Conservation (phyloP, 1,140 invertebrate species). For the Pectinophora gossypiella region DNA sequence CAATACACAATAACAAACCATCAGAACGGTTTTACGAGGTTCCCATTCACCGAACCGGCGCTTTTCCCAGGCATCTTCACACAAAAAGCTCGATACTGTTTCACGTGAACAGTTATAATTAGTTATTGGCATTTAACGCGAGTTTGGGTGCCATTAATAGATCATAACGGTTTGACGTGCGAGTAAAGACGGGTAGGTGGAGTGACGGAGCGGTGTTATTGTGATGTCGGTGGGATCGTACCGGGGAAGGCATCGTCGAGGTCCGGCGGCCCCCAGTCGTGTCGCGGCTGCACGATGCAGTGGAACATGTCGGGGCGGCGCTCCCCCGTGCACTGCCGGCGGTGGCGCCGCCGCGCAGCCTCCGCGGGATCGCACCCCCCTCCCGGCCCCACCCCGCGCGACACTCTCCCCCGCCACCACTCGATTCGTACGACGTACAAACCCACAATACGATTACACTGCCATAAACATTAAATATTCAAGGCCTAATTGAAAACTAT, state of each 20-base stretch:
- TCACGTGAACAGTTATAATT: conserved; percentile 33
- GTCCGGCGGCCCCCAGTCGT: conserved; percentile 86
- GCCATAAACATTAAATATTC: too few relatives aligned
- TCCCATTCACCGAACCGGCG: neutral
- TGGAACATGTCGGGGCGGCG: conserved; percentile 80
- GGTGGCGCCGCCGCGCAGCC: conserved; percentile 39
- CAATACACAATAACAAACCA: neutral
- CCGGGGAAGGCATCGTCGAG: conserved; percentile 88
- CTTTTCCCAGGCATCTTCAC: conserved; percentile 8
- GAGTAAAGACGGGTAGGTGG: neutral
- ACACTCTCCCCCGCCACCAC: neutral
- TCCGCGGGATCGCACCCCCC: conserved; percentile 25
- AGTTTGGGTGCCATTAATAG: conserved; percentile 25
- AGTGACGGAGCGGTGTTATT: neutral
- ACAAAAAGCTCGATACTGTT: conserved; percentile 12
- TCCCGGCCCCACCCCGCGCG: conserved; percentile 11
- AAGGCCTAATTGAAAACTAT: too few relatives aligned
- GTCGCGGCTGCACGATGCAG: conserved; percentile 87
- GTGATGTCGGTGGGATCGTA: conserved; percentile 61
- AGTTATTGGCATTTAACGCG: conserved; percentile 30
- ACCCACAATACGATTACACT: too few relatives aligned
- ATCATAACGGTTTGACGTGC: conserved; percentile 19
- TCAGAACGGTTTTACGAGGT: neutral
- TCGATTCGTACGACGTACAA: too few relatives aligned
- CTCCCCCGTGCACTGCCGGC: conserved; percentile 23